Evolutionary conservation across 2,888 invertebrate genomes (phyloP), one percentile per base, ranked within the genome.

Genomic region (Tortricodes alternella): DNA sequence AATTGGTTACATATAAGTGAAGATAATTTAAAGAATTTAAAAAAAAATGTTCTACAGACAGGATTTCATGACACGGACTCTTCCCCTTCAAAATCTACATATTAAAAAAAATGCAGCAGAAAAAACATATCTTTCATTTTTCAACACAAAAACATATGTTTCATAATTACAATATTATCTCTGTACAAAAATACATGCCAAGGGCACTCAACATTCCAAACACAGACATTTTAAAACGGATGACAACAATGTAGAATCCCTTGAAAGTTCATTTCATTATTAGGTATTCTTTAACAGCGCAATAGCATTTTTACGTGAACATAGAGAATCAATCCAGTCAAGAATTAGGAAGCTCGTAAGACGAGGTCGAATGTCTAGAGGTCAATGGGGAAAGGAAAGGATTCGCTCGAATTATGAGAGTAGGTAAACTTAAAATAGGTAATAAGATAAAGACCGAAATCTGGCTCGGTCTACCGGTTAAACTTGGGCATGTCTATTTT

Each of bases 281-380:
- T 24, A 37, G 19, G 27, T 11, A 23, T 16, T 21, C 29, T 8
- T 9, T 4, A 46, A 46, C 29, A 46, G 13, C 29, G n/a, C 32
- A 5, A 18, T 39, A 23, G 13, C 38, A 53, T 39, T 15, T 39
- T 34, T 19, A 2, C 1, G 6, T 13, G 27, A 37, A 49, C 46
- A 58, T 52, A 41, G 53, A 57, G 43, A 58, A 62, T 46, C 62
- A 69, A 61, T 63, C 34, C 43, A 4, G 39, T 13, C 43, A 37
- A 37, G 16, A 41, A 23, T 16, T 44, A 48, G 49, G 39, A 49
- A 58, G 34, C 27, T 50, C 8, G 15, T 8, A 64, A 66, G 59
- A 19, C 63, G 64, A 80, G 83, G 85, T 82, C 78, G 66, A 73
- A 67, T 63, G 88, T 88, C 88, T 88, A 68, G 88, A 88, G 88